Evolutionary conservation across 2,113 vertebrate genomes (phyloP).

Genomic region (Gobiocypris rarus): DNA sequence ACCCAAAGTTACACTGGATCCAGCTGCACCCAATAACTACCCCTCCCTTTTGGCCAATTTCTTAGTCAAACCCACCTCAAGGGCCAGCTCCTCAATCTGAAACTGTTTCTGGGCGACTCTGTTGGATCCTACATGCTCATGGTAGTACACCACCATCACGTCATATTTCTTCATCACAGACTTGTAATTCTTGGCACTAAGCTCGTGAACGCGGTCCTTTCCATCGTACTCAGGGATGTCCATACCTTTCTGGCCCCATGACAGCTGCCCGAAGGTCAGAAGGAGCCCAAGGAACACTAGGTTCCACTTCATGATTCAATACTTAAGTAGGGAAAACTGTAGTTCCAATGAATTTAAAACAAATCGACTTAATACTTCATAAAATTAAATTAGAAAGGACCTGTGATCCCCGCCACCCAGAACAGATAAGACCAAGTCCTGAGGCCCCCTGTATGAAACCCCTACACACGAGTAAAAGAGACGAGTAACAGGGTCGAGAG

Average conservation of each 20-base stretch:
- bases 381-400: constrained; percentile 61
- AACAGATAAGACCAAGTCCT: constrained; percentile 77
- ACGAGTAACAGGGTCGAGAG: constrained; percentile 64
- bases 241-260: constrained; percentile 77
- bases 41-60: not conserved
- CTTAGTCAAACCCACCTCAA: constrained; percentile 81
- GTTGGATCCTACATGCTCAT: constrained; percentile 82
- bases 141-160: constrained; percentile 88
- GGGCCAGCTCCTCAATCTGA: constrained; percentile 85
- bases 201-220: constrained; percentile 84
- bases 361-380: constrained; percentile 40
- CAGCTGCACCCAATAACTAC: not conserved
- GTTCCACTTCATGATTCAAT: constrained; percentile 77
- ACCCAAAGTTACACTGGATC: not conserved
- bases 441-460: constrained; percentile 75
- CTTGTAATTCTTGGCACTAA: constrained; percentile 88
- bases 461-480: constrained; percentile 63
- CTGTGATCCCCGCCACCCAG: constrained; percentile 75
- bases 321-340: constrained; percentile 38
- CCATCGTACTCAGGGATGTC: constrained; percentile 88
- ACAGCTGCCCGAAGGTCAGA: constrained; percentile 67
- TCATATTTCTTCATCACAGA: constrained; percentile 88
- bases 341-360: constrained; percentile 26
- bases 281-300: constrained; percentile 77
- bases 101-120: constrained; percentile 86